Conservation (phyloP, 2,888 invertebrate genomes). For the Tetranychus piercei region DNA sequence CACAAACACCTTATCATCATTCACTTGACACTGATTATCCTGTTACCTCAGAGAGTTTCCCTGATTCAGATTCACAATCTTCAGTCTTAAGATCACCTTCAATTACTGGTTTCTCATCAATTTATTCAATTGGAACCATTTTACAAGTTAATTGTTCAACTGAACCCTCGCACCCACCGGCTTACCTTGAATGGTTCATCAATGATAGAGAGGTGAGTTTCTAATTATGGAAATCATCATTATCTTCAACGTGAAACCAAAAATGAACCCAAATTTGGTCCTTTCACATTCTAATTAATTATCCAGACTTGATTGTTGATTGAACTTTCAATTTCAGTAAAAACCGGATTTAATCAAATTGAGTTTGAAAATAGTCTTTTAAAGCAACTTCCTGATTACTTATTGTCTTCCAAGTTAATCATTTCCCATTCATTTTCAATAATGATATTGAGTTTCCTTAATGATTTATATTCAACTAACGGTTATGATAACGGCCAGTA, state of each 20-base stretch:
- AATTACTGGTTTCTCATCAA: neutral
- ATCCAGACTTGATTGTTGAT: no score
- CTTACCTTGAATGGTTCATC: slow-evolving; percentile 24
- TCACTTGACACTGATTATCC: neutral
- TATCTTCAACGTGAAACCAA: no score
- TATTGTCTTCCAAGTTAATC: neutral
- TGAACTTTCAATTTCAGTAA: no score
- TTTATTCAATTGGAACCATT: slow-evolving; percentile 21
- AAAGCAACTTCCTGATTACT: no score
- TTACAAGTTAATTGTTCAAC: slow-evolving; percentile 24
- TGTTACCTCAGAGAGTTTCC: neutral
- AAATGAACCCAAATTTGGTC: no score
- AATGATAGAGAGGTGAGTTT: slow-evolving; percentile 25
- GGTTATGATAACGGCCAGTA: neutral
- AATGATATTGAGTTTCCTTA: no score
- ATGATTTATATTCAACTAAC: no score
- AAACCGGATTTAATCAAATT: no score
- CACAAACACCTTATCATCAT: neutral
- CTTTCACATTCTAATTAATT: no score
- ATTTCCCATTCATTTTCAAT: neutral
- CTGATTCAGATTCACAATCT: neutral
- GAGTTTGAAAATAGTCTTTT: no score
- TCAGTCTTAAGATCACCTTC: neutral
- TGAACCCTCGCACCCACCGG: slow-evolving; percentile 22
- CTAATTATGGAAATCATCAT: neutral